Percentiles rank a stretch among this genome's conserved stretches.
Conservation (phyloP, 2,797 vertebrate genomes). For the Eremophila alpestris region DNA sequence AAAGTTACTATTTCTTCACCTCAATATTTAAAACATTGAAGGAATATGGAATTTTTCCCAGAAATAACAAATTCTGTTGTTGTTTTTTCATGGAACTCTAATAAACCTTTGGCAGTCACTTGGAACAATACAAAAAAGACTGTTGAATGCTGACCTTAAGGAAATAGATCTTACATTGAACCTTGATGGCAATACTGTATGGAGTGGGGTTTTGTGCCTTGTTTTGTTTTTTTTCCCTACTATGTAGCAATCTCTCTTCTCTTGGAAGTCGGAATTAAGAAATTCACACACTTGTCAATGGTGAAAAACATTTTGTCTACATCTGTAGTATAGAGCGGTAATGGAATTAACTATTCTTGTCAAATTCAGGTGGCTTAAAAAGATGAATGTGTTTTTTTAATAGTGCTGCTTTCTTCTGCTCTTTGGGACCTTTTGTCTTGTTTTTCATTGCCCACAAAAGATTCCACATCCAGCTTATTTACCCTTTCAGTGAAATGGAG, state of each 20-base stretch:
- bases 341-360: not conserved
- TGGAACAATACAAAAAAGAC: not conserved
- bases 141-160: not conserved
- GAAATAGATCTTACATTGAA: not conserved
- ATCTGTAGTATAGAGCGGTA: not conserved
- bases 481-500: not conserved
- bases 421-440: not conserved
- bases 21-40: not conserved
- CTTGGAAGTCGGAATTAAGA: not conserved
- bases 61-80: not conserved
- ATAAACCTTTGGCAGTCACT: not conserved
- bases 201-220: not conserved
- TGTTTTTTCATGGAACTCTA: not conserved
- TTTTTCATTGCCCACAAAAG: not conserved
- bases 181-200: not conserved
- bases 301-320: not conserved
- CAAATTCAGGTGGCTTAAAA: not conserved
- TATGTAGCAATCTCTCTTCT: not conserved
- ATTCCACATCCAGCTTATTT: not conserved
- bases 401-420: not conserved
- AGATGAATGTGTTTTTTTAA: not conserved
- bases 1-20: fast-evolving
- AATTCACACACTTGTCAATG: not conserved
- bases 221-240: not conserved
- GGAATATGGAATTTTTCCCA: not conserved